Conservation (phyloP, 1,140 invertebrate species). For the Oryctes rhinoceros region DNA sequence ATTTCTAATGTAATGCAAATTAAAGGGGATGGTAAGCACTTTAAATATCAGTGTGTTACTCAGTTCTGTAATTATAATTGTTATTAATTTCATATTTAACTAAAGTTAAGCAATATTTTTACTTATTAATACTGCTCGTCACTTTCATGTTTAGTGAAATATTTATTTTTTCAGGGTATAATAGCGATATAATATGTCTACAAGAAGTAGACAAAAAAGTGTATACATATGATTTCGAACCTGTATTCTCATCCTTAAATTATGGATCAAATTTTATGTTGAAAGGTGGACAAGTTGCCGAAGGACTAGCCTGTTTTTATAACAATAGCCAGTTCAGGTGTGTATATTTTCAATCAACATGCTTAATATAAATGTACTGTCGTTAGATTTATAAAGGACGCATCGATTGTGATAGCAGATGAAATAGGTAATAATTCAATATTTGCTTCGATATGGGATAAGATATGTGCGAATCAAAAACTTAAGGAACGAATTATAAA, state of each 20-base stretch:
- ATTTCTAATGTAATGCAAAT: too few species aligned
- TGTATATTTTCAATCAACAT: conserved; percentile 38
- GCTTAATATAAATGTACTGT: background rate
- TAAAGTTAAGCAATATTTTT: too few species aligned
- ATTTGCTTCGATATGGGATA: conserved; percentile 70
- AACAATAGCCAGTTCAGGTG: conserved; percentile 69
- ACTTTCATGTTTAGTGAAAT: conserved; percentile 3
- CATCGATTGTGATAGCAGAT: conserved; percentile 61
- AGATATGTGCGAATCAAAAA: conserved; percentile 68
- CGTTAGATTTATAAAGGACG: conserved; percentile 47
- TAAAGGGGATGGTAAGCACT: too few species aligned
- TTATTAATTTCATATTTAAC: too few species aligned
- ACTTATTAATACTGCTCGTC: background rate
- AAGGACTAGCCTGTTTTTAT: conserved; percentile 85
- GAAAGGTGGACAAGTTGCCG: conserved; percentile 78
- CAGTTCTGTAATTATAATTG: too few species aligned
- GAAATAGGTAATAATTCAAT: conserved; percentile 64
- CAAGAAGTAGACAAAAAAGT: conserved; percentile 92
- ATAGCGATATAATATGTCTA: conserved; percentile 88
- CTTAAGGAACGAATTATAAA: conserved; percentile 70
- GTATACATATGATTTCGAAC: conserved; percentile 75
- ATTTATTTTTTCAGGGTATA: conserved; percentile 72
- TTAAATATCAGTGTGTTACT: too few species aligned
- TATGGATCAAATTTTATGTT: conserved; percentile 71
- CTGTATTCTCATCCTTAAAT: conserved; percentile 66